Evolutionary conservation across 2,797 vertebrate genomes (phyloP), one percentile per base, ranked within the genome.

Genomic region (Xerus rutilus): DNA sequence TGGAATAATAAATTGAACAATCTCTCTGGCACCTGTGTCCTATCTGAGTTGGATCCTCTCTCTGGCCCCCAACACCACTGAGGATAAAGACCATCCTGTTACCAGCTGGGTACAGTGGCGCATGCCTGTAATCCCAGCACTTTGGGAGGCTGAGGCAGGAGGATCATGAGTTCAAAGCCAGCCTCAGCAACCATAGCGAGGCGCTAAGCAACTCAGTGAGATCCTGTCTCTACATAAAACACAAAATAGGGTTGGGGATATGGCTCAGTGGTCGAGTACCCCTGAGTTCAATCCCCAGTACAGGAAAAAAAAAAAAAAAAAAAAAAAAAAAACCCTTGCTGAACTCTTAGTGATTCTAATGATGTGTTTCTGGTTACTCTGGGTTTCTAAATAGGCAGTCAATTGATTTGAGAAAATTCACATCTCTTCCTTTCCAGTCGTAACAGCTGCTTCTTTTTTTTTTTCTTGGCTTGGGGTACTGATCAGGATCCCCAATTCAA

Each of bases 331-430:
- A 39, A 39, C 39, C 62, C n/a, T 86, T 70, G 30, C 30, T 81
- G 69, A 89, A 89, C 21, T 73, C 43, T 64, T 78, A 91, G 43
- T 65, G 86, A 86, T 90, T 92, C 18, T 92, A 81, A 54, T 90
- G 45, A 70, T 70, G 85, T 91, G 28, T 64, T 95, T 59, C 84
- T 76, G 70, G 52, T 73, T 32, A 35, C 21, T 89, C 89, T 74
- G 39, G n/a, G 1, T 95, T 96, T 95, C 77, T 86, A 28, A 30
- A 1, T 64, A 73, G 30, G 64, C 39, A 67, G 39, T 86, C 5
- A 78, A 35, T 90, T 78, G 67, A 88, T 76, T 52, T 65, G 73
- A 91, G 91, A 70, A 95, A 76, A 74, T 69, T n/a, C 45, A 78
- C 7, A 54, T 72, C 39, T 14, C 49, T 89, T 84, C 7, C 32